Evolutionary conservation across 2,888 invertebrate genomes (phyloP), one percentile per base, ranked within the genome.

Genomic region (Andrena trimmerana): DNA sequence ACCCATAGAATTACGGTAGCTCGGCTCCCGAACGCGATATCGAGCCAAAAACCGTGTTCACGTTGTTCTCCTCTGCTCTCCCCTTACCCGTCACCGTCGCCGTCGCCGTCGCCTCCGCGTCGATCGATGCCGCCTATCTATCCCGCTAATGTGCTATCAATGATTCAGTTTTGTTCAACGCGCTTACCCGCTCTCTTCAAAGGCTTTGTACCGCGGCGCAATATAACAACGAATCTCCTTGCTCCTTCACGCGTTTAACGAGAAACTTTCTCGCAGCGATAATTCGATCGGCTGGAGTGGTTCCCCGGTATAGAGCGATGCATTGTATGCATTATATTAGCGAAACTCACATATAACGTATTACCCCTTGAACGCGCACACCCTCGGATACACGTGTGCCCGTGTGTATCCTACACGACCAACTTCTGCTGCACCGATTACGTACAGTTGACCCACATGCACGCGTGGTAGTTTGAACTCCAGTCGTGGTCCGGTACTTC

Each of bases 1-100:
- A 76, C 75, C 66, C 77, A 69, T 78, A 68, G 85, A 85, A 83
- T 86, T 81, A 85, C 85, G 72, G 66, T 63, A 62, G 72, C 42
- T 66, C 59, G 16, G 62, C 54, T 31, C 69, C 50, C 78, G 70
- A 52, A 70, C 50, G 69, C 54, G 78, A 74, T 82, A 78, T 67
- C 74, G 72, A 70, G 33, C 52, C 54, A 4, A 54, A 67, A 67
- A 52, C 33, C 54, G 65, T 67, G 69, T 59, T 54, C 20, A 5
- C 29, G 16, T 27, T 36, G 13, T 65, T 36, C 57, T 3, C 31
- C 20, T 27, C 29, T 27, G 13, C 31, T 57, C 24, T 5, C 20
- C 16, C 13, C 20, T 48, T 65, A 4, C 36, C n/a, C 16, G 8
- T 20, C n/a, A 6, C 52, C 20, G n/a, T 36, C 36, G 68, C 29